Base-by-base conservation (phyloP, 2,888 invertebrate genomes). In the Lycia hirtaria region DNA sequence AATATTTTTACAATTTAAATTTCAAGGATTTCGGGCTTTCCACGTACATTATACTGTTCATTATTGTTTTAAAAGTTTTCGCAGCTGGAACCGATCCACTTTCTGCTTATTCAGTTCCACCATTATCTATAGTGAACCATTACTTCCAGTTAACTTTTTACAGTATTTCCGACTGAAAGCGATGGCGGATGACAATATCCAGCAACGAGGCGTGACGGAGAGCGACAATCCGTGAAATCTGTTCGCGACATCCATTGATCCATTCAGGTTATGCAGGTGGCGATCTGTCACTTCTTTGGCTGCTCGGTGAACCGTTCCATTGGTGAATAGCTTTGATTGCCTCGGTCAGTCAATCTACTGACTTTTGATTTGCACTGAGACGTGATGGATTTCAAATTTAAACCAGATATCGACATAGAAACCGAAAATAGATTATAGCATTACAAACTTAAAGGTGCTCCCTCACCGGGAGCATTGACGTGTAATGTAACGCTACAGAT, bases 191-290 rank as follows among this genome's bases (percentile, higher is more conserved):
- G 60, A 76, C 75, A 76, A 79, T 76, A 64, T 69, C 65, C 60
- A 67, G 71, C 70, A 70, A 63, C 71, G 61, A 61, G 67, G 65
- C 71, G 68, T 68, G 73, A 77, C 75, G 69, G 62, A 53, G 67
- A 59, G 74, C 75, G 78, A 60, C 75, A 71, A 56, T 60, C 73
- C 78, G 78, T 80, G 75, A 75, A 78, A 80, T 76, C 69, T 64
- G 70, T 48, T 58, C 52, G 64, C 69, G 64, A 58, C 62, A 67
- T 56, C 65, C 64, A 67, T 64, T 67, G 55, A 58, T 58, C 52
- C 52, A 58, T 58, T 58, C 57, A 58, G 32, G 43, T 28, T 17
- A 53, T 58, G 49, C 49, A 49, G 53, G 53, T 47, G 65, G 65
- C 60, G 64, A 65, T 67, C 65, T 63, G 62, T 65, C 58, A 54